These are phyloP conservation scores for Drosophila kanekoi DNA, from an alignment of 2,888 invertebrate genomes.

Conservation along the genomic window DNA sequence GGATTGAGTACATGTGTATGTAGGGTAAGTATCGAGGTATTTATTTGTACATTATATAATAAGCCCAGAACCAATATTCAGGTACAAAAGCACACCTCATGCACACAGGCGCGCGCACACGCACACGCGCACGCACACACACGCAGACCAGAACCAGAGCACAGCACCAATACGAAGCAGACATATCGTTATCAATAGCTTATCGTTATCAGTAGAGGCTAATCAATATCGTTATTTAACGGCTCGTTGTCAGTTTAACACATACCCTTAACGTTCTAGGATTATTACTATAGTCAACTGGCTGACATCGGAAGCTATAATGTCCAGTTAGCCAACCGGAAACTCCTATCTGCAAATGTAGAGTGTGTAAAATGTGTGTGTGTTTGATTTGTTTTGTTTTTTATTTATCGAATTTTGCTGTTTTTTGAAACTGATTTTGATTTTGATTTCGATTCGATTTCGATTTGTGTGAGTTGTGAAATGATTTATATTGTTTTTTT, in stretches of 20 bases:
- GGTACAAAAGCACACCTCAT: background rate
- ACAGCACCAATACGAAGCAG: slow-evolving; percentile 30
- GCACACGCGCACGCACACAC: too few relatives aligned
- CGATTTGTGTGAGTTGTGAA: slow-evolving; percentile 17
- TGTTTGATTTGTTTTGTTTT: slow-evolving; percentile 9
- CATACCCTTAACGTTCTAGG: slow-evolving; percentile 95
- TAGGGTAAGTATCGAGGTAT: slow-evolving; percentile 3
- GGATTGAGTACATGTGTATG: slow-evolving; percentile 14
- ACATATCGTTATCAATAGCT: slow-evolving; percentile 37
- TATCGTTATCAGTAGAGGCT: slow-evolving; percentile 40
- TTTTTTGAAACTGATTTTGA: background rate
- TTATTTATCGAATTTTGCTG: slow-evolving; percentile 15
- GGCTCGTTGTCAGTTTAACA: slow-evolving; percentile 78
- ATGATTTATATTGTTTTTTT: too few relatives aligned
- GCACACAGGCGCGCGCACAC: background rate
- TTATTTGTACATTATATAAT: slow-evolving; percentile 3
- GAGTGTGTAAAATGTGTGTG: slow-evolving; percentile 55
- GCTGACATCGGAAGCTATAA: slow-evolving; percentile 98
- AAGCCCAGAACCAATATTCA: slow-evolving; percentile 33
- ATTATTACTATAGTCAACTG: slow-evolving; percentile 97
- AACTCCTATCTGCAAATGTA: slow-evolving; percentile 90
- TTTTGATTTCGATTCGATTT: slow-evolving; percentile 21
- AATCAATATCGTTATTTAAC: slow-evolving; percentile 56
- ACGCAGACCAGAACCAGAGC: background rate
- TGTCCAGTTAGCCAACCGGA: slow-evolving; percentile 97